Conservation (phyloP, 1,140 invertebrate species). For the Papilio glaucus region DNA sequence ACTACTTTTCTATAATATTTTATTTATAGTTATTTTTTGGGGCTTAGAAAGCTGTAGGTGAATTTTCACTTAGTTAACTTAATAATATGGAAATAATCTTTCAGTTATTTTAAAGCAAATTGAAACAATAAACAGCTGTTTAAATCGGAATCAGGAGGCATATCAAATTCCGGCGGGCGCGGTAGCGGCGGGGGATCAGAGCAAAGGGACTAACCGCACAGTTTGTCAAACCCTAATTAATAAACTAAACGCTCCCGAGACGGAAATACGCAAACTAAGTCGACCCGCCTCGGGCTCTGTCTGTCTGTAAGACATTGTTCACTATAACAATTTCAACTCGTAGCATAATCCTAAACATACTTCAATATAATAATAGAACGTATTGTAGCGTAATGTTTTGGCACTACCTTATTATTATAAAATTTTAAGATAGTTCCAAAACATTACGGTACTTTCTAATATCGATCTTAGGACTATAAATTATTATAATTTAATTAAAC, state of each 20-base stretch:
- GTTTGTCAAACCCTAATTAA: slow-evolving; percentile 68
- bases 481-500: too few relatives aligned
- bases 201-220: slow-evolving; percentile 48
- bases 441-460: too few relatives aligned
- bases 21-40: too few relatives aligned
- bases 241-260: slow-evolving; percentile 47
- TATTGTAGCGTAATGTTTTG: neutral
- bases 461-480: too few relatives aligned
- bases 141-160: slow-evolving; percentile 25
- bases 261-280: slow-evolving; percentile 25
- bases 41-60: too few relatives aligned
- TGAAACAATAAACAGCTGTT: neutral
- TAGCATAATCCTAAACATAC: neutral
- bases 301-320: slow-evolving; percentile 44
- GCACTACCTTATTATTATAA: neutral
- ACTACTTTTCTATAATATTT: too few relatives aligned
- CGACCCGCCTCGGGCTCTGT: slow-evolving; percentile 45
- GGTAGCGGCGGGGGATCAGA: slow-evolving; percentile 28
- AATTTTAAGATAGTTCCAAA: neutral
- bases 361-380: neutral
- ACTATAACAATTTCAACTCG: slow-evolving; percentile 10
- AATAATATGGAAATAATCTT: too few relatives aligned
- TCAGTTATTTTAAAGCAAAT: slow-evolving; percentile 10
- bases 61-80: too few relatives aligned
- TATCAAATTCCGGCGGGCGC: slow-evolving; percentile 25